Evolutionary conservation across 1,140 invertebrate genomes (phyloP), one percentile per base, ranked within the genome.

Genomic region (Musca domestica): DNA sequence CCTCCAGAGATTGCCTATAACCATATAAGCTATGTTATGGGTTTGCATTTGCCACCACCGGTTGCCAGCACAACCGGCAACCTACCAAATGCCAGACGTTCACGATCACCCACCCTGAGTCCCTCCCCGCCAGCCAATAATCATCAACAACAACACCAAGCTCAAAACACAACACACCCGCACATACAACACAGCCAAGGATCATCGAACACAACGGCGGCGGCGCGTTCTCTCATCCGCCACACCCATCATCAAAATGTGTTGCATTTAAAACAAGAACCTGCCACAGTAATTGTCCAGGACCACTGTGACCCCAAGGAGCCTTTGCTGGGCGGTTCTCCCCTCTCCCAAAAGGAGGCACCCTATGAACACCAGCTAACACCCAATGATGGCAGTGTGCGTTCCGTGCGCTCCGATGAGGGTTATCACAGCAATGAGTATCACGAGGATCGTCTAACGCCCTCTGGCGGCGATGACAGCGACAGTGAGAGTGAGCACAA

Each of bases 391-490:
- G 92, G 91, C 25, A 78, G 76, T 56, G 79, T 95, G 0, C 83
- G 93, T 71, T 80, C 78, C 15, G 79, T 95, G 0, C 84, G 93
- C 73, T 95, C 93, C 1, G 94, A 96, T 76, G 94, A 96, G 85
- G 94, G 94, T 10, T 96, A 96, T 75, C 92, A 95, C 74, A 95
- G 93, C 74, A 93, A 95, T 75, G 93, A 92, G 12, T 94, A 94
- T 80, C 92, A 94, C 74, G 93, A 95, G 78, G 94, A 95, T 79
- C 88, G 87, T 15, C 87, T 94, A 17, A 95, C 93, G 22, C 93
- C 93, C 6, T 93, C 93, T 0, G 93, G 95, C 83, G 93, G 95
- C 83, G 93, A 95, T 75, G 93, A 91, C 58, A 94, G 92, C 75
- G 94, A 95, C 72, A 94, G 92, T 3, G 91, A 96, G 76, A 90